Percentiles rank a stretch among this genome's conserved stretches.
phyloP scores from a whole-genome alignment of 2,113 vertebrate species.

The Pseudorhombus dupliciocellatus region DNA sequence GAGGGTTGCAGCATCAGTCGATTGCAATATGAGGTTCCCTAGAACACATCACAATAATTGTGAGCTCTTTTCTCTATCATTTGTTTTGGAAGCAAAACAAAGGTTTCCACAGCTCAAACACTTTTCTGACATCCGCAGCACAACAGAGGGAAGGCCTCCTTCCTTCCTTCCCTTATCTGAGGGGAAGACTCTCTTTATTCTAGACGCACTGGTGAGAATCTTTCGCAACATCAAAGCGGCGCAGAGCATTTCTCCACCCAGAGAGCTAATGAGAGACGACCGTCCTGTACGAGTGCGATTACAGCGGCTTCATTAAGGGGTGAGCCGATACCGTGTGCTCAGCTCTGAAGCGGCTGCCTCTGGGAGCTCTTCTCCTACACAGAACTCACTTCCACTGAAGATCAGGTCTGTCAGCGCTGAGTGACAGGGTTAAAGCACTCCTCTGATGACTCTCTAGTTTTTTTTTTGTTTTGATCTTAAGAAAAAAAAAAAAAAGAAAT shows the following conservation, averaged over 20 bases:
- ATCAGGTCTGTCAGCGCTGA: conserved; percentile 59
- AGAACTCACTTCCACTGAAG: conserved; percentile 56
- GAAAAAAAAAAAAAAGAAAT: conserved; percentile 32
- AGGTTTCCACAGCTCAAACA: conserved; percentile 64
- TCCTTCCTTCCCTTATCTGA: conserved; percentile 68
- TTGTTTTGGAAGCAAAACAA: conserved; percentile 71
- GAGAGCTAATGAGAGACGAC: conserved; percentile 74
- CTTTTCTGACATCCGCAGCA: conserved; percentile 69
- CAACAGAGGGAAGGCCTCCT: conserved; percentile 59
- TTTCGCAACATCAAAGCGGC: conserved; percentile 79
- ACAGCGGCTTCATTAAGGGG: conserved; percentile 67
- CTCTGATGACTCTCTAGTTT: conserved; percentile 34
- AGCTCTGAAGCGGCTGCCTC: conserved; percentile 37
- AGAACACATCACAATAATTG: conserved; percentile 50
- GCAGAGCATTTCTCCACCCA: conserved; percentile 51
- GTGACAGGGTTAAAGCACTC: conserved; percentile 50
- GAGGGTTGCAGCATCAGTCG: conserved; percentile 1
- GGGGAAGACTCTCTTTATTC: conserved; percentile 78
- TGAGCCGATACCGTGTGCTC: conserved; percentile 25
- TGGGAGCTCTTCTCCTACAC: conserved; percentile 52
- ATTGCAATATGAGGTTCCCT: conserved; percentile 34
- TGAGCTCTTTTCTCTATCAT: conserved; percentile 32
- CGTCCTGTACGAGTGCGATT: conserved; percentile 68
- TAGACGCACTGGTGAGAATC: conserved; percentile 72
- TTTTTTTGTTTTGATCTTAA: conserved; percentile 50